These are phyloP conservation scores for Mystacornis crossleyi DNA, from an alignment of 2,113 vertebrate species.

Conservation along the genomic window DNA sequence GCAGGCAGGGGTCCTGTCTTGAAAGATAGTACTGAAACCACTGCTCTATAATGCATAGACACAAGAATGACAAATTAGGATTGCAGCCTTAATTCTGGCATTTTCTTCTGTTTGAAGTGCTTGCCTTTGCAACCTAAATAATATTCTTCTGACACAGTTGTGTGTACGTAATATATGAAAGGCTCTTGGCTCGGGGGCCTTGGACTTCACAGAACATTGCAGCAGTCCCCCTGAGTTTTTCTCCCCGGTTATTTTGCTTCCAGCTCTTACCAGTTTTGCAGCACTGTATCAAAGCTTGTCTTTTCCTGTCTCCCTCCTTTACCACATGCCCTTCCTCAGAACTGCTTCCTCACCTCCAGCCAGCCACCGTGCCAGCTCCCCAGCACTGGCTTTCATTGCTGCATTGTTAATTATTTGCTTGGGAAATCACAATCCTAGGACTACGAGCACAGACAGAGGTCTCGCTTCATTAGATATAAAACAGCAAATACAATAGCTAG, in stretches of 20 bases:
- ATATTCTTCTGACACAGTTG: constrained; percentile 10
- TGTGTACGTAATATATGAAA: neutral
- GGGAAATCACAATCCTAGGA: neutral
- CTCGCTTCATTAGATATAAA: neutral
- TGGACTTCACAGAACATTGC: constrained; percentile 46
- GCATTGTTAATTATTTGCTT: constrained; percentile 42
- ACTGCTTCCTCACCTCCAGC: neutral
- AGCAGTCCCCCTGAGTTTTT: constrained; percentile 15
- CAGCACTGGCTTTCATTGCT: neutral
- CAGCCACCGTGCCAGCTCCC: neutral
- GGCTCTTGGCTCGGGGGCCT: neutral
- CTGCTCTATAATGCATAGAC: neutral
- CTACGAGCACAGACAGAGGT: neutral
- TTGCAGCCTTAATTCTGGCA: constrained; percentile 18
- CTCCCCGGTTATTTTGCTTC: neutral
- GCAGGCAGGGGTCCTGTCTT: neutral
- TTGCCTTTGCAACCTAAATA: constrained; percentile 44
- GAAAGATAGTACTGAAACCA: neutral
- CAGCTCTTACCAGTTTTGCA: neutral
- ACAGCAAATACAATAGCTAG: neutral
- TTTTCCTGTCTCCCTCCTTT: neutral
- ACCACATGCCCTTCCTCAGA: neutral
- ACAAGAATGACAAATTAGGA: constrained; percentile 5
- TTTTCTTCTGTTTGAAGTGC: constrained; percentile 26
- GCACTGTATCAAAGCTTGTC: neutral